Evolutionary conservation across 2,888 invertebrate species (phyloP).

Genomic region (Leptogaster cylindrica): DNA sequence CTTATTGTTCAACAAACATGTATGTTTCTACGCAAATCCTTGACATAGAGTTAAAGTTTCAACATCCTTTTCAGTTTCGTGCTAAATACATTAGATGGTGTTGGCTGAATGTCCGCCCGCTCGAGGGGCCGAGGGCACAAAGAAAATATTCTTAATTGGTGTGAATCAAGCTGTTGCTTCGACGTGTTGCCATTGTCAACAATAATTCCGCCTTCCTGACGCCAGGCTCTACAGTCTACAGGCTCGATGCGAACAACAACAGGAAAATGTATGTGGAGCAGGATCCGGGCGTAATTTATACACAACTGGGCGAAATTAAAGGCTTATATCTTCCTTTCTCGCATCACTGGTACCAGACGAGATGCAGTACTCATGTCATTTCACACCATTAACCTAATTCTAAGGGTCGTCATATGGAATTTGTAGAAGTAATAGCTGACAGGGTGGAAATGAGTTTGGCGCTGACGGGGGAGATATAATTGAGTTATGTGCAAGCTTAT

Average conservation of each 20-base stretch:
- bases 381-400: constrained; percentile 37
- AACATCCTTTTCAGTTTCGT: background rate
- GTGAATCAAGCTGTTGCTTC: constrained; percentile 28
- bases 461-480: background rate
- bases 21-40: constrained; percentile 8
- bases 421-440: background rate
- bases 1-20: too few relatives aligned
- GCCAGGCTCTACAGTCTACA: constrained; percentile 28
- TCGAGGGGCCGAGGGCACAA: background rate
- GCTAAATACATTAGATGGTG: constrained; percentile 3
- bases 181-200: constrained; percentile 14
- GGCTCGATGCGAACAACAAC: too few relatives aligned
- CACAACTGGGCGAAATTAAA: constrained; percentile 23
- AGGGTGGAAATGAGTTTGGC: constrained; percentile 1
- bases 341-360: background rate
- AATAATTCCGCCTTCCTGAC: constrained; percentile 3
- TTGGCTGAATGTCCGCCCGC: background rate
- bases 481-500: constrained; percentile 1
- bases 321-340: constrained; percentile 1
- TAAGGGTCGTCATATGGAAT: constrained; percentile 4
- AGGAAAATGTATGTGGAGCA: background rate
- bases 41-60: too few relatives aligned
- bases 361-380: constrained; percentile 21
- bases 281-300: constrained; percentile 8
- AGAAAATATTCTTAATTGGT: constrained; percentile 29